A percentile compares a stretch with the other conserved stretches of the same genome.
Evolutionary conservation across 2,888 invertebrate species (phyloP).

Genomic region (Caradrina clavipalpis): DNA sequence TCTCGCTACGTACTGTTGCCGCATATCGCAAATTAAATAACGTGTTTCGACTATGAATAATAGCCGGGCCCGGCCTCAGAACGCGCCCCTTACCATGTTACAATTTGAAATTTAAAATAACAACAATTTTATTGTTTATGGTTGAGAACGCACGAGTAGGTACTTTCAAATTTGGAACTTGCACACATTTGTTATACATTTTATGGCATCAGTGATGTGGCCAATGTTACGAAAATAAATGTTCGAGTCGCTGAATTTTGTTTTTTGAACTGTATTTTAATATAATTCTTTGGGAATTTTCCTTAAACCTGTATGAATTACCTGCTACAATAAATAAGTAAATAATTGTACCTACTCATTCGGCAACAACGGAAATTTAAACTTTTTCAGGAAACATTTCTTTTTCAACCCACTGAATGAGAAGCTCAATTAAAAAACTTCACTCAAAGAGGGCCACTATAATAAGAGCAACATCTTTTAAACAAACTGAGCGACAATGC

Average conservation of each 20-base stretch:
- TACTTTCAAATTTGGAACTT: conserved; percentile 57
- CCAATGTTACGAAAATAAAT: conserved; percentile 35
- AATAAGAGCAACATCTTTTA: conserved; percentile 22
- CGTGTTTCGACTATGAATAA: conserved; percentile 84
- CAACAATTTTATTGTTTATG: conserved; percentile 67
- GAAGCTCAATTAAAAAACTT: conserved; percentile 27
- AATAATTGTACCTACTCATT: background rate
- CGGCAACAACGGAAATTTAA: background rate
- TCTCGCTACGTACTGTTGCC: conserved; percentile 82
- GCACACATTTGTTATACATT: conserved; percentile 39
- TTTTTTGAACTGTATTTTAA: background rate
- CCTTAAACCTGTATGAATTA: background rate
- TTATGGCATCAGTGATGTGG: conserved; percentile 38
- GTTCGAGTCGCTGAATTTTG: background rate
- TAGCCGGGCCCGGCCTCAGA: conserved; percentile 67
- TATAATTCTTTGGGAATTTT: background rate
- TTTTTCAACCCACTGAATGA: background rate
- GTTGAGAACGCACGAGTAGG: conserved; percentile 46
- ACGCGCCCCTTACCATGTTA: conserved; percentile 67
- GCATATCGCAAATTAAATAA: conserved; percentile 88
- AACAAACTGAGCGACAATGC: conserved; percentile 20
- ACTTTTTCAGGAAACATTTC: background rate
- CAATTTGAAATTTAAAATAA: conserved; percentile 77
- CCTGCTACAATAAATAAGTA: background rate
- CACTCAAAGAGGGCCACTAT: conserved; percentile 11